phyloP scores from a whole-genome alignment of 2,797 vertebrate species.

The Bufotes viridis region DNA sequence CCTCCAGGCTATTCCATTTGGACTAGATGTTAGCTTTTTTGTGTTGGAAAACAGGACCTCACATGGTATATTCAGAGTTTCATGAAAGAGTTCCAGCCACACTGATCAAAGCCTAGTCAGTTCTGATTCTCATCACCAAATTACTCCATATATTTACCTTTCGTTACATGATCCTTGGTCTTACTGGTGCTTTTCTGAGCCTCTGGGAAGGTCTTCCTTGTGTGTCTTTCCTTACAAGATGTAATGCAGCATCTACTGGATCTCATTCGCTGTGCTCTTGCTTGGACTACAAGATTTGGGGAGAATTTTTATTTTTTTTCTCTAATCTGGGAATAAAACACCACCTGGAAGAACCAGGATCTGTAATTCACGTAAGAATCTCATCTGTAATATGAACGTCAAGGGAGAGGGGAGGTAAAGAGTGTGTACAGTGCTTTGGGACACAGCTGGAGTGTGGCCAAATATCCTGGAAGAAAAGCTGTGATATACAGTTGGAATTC shows the following conservation, averaged over 20 bases:
- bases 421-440: not conserved
- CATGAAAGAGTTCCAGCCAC: too few species aligned
- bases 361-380: not conserved
- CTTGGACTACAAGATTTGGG: not conserved
- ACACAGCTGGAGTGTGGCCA: not conserved
- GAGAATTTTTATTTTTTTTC: not conserved
- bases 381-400: too few species aligned
- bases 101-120: too few species aligned
- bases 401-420: not conserved
- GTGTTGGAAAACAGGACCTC: too few species aligned
- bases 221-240: not conserved
- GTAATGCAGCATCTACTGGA: not conserved
- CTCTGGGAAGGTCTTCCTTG: too few species aligned
- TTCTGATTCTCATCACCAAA: too few species aligned
- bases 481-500: not conserved
- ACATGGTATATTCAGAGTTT: too few species aligned
- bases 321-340: not conserved
- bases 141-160: too few species aligned
- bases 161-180: too few species aligned
- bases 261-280: not conserved
- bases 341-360: not conserved
- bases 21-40: not conserved
- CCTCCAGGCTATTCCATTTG: too few species aligned
- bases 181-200: too few species aligned
- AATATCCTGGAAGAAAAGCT: not conserved